These are phyloP conservation scores for Centruroides vittatus DNA, from an alignment of 1,140 invertebrate species.

Conservation along the genomic window DNA sequence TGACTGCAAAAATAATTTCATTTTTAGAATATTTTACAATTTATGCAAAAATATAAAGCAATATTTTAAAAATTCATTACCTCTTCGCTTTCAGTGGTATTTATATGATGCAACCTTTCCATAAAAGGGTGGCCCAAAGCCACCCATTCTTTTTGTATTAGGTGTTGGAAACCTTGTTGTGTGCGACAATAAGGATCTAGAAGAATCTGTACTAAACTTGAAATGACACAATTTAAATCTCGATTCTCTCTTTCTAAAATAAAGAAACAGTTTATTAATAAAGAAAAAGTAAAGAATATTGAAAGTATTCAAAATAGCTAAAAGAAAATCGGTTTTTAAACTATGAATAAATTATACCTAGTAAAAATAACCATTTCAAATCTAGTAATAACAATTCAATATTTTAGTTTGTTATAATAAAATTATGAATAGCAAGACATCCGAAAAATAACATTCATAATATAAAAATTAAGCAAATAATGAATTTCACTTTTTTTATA, in stretches of 20 bases:
- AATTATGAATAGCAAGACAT: no score
- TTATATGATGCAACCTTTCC: constrained; percentile 48
- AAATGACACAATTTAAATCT: constrained; percentile 74
- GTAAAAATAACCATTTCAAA: no score
- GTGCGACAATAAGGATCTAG: constrained; percentile 72
- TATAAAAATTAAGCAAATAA: no score
- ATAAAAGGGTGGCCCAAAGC: constrained; percentile 78
- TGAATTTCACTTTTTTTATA: no score
- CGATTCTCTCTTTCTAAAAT: constrained; percentile 52
- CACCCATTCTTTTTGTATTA: constrained; percentile 91
- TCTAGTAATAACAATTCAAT: no score
- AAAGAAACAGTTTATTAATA: no score
- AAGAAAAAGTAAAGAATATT: no score
- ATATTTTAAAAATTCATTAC: constrained; percentile 15
- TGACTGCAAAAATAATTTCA: constrained; percentile 34
- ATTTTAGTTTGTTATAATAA: no score
- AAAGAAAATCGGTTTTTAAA: no score
- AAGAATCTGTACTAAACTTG: constrained; percentile 69
- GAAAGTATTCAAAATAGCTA: no score
- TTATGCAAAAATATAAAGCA: neutral
- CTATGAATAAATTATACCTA: no score
- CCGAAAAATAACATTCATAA: no score
- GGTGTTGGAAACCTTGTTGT: constrained; percentile 71
- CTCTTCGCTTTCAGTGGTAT: constrained; percentile 26
- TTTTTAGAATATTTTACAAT: neutral